These are phyloP conservation scores for Eurytoma californica DNA, from an alignment of 2,888 invertebrate genomes.

Conservation along the genomic window DNA sequence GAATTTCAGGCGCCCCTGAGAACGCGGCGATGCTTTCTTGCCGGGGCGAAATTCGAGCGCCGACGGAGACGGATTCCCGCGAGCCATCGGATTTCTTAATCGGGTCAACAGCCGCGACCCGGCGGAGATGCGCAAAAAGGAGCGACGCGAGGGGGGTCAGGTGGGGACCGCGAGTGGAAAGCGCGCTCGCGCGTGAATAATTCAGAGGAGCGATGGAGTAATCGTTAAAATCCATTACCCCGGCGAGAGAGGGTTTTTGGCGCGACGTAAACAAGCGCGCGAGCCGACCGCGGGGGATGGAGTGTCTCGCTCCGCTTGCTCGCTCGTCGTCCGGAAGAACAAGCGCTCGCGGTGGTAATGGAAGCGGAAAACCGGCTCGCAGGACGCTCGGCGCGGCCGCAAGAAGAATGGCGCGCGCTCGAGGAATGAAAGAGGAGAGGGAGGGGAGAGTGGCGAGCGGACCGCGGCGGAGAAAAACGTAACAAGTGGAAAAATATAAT, in stretches of 20 bases:
- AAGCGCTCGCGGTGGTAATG: conserved; percentile 39
- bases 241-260: conserved; percentile 25
- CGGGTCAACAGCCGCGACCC: not conserved
- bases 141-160: not conserved
- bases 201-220: conserved; percentile 37
- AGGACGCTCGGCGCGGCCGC: not conserved
- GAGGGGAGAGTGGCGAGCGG: not conserved
- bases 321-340: conserved; percentile 35
- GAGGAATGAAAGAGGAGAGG: conserved; percentile 4
- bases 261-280: conserved; percentile 39
- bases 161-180: conserved; percentile 1
- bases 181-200: conserved; percentile 35
- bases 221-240: conserved; percentile 51
- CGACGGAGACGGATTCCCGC: not conserved
- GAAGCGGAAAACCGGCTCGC: conserved; percentile 43
- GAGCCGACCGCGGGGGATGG: not conserved
- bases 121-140: not conserved
- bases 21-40: too few relatives aligned
- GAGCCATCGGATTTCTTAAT: conserved; percentile 15
- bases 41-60: too few relatives aligned
- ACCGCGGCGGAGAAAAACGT: conserved; percentile 23
- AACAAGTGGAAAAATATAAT: conserved; percentile 52
- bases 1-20: not conserved
- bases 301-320: not conserved
- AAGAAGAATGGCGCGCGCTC: conserved; percentile 16